phyloP scores from a whole-genome alignment of 1,140 invertebrate species.

The Dendrolimus punctatus region DNA sequence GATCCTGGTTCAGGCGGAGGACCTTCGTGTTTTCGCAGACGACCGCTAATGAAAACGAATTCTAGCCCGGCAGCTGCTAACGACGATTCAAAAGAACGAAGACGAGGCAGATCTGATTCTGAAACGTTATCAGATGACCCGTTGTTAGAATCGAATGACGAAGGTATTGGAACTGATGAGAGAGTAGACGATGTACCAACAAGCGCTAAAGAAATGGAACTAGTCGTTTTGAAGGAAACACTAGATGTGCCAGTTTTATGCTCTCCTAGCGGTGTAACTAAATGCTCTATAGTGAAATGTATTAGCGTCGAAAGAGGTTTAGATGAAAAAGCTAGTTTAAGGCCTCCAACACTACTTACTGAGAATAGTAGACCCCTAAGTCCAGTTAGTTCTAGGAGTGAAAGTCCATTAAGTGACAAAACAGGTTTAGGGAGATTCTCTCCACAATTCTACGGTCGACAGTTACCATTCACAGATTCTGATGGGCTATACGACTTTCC shows the following conservation, averaged over 20 bases:
- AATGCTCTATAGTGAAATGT: constrained; percentile 64
- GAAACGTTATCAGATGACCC: constrained; percentile 80
- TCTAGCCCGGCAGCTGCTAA: constrained; percentile 57
- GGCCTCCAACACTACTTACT: constrained; percentile 77
- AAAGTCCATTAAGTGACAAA: constrained; percentile 82
- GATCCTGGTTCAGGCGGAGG: constrained; percentile 73
- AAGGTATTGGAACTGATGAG: constrained; percentile 80
- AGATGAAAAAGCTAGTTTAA: constrained; percentile 70
- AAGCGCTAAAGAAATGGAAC: constrained; percentile 78
- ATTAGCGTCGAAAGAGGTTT: constrained; percentile 65
- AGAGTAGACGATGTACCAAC: constrained; percentile 77
- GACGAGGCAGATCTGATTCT: constrained; percentile 75
- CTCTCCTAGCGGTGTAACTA: constrained; percentile 58
- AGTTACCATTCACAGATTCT: constrained; percentile 81
- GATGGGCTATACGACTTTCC: constrained; percentile 85
- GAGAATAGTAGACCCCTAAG: constrained; percentile 74
- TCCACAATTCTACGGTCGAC: constrained; percentile 78
- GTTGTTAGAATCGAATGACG: constrained; percentile 79
- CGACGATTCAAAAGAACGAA: constrained; percentile 61
- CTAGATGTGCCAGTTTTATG: constrained; percentile 54
- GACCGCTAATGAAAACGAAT: constrained; percentile 70
- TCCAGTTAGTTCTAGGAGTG: constrained; percentile 83
- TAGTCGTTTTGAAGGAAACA: constrained; percentile 63
- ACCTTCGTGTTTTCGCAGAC: constrained; percentile 67
- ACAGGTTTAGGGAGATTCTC: constrained; percentile 77